Conservation (phyloP, 2,113 vertebrate genomes). For the Dipodomys merriami region DNA sequence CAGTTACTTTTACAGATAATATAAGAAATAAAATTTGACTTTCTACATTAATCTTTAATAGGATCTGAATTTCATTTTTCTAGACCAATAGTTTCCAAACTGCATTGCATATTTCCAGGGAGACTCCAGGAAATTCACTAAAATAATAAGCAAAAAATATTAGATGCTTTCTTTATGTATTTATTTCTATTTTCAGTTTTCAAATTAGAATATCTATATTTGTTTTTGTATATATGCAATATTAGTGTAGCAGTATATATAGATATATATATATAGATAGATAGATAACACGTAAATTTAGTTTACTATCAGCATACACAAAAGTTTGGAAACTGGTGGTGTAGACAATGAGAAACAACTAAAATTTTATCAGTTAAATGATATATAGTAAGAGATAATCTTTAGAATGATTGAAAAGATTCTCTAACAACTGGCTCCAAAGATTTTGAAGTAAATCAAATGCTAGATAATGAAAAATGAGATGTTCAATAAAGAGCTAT, state of each 20-base stretch:
- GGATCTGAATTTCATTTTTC: conserved; percentile 11
- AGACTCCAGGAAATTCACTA: background rate
- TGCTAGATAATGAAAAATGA: too few species aligned
- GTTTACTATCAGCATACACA: background rate
- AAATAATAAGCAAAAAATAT: background rate
- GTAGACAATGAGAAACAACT: background rate
- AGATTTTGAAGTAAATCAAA: background rate
- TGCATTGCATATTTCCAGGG: background rate
- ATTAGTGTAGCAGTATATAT: background rate
- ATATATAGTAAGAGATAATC: background rate
- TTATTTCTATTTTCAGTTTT: background rate
- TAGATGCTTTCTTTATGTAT: background rate
- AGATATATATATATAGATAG: too few species aligned
- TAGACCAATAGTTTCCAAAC: background rate
- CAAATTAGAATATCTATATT: background rate
- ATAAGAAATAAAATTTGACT: background rate
- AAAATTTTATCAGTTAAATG: too few species aligned
- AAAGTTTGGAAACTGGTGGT: background rate
- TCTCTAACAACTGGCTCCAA: background rate
- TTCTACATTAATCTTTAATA: background rate
- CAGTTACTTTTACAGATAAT: background rate
- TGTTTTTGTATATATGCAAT: background rate
- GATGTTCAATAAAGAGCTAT: too few species aligned
- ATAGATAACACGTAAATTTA: background rate
- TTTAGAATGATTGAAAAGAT: background rate